These are phyloP conservation scores for Mungos mungo DNA, from an alignment of 2,113 vertebrate species.

Conservation along the genomic window DNA sequence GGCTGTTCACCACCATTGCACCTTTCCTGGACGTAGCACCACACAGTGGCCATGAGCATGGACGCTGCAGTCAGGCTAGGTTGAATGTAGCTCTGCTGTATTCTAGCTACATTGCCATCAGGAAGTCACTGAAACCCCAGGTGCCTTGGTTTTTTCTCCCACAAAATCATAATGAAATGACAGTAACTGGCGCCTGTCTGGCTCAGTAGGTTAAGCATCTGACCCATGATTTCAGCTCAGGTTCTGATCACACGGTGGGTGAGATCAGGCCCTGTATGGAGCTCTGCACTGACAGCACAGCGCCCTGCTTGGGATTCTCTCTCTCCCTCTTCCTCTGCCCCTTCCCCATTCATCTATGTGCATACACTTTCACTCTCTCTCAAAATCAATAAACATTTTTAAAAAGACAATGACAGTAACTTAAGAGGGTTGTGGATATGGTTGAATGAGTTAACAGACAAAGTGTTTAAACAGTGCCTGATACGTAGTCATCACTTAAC, in stretches of 20 bases:
- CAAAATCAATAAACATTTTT: too few relatives aligned
- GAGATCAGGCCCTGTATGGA: too few relatives aligned
- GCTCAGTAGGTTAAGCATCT: too few relatives aligned
- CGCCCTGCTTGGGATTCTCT: too few relatives aligned
- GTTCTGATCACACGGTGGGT: too few relatives aligned
- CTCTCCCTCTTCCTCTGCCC: too few relatives aligned
- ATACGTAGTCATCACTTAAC: not conserved
- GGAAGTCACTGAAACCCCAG: not conserved
- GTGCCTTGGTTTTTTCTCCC: not conserved
- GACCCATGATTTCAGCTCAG: too few relatives aligned
- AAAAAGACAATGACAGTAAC: not conserved
- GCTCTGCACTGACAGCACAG: too few relatives aligned
- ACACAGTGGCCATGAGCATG: accelerated
- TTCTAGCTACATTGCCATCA: not conserved
- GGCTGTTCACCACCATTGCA: too few relatives aligned
- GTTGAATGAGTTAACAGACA: not conserved
- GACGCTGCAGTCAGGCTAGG: not conserved
- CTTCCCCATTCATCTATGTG: too few relatives aligned
- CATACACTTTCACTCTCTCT: too few relatives aligned
- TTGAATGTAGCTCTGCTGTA: not conserved
- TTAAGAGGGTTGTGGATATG: not conserved
- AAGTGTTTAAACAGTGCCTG: not conserved
- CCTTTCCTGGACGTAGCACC: not conserved
- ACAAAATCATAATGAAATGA: not conserved
- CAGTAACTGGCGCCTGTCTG: not conserved